Percentiles rank a stretch among this genome's conserved stretches.
These are phyloP conservation scores for Lamellibrachia luymesi DNA, from an alignment of 1,140 invertebrate species.

Conservation along the genomic window DNA sequence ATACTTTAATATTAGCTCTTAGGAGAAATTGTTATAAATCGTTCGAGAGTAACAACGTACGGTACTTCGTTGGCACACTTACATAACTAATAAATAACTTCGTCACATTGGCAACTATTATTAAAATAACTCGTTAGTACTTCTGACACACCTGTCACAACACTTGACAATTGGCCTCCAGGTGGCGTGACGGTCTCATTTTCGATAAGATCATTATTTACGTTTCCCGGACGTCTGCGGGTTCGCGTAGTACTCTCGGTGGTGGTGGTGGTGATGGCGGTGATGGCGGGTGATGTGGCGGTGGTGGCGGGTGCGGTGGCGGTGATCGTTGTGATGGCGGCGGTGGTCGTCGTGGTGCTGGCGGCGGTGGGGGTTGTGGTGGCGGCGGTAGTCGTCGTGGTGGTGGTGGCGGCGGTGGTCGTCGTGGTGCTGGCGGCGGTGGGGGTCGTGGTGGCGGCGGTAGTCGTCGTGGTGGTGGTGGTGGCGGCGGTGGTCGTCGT, in stretches of 20 bases:
- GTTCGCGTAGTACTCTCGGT: not conserved
- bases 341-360: not conserved
- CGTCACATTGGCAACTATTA: not conserved
- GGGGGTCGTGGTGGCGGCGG: conserved; percentile 1
- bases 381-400: not conserved
- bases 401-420: conserved; percentile 13
- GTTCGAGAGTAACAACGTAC: too few species aligned
- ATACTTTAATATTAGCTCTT: not conserved
- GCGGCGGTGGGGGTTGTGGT: not conserved
- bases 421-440: not conserved
- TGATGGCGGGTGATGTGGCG: not conserved
- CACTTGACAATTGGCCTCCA: not conserved
- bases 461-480: conserved; percentile 6
- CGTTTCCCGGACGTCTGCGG: not conserved
- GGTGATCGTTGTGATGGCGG: conserved; percentile 9
- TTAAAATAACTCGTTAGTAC: not conserved
- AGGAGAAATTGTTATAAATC: not conserved
- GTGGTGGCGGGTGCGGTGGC: not conserved
- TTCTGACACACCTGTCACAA: not conserved
- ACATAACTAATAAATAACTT: too few species aligned
- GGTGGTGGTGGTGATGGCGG: not conserved
- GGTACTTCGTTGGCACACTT: too few species aligned
- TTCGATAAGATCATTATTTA: not conserved
- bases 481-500: not conserved
- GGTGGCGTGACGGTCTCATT: not conserved